Base-by-base conservation (phyloP, 2,113 vertebrate species). In the Centropus bengalensis region DNA sequence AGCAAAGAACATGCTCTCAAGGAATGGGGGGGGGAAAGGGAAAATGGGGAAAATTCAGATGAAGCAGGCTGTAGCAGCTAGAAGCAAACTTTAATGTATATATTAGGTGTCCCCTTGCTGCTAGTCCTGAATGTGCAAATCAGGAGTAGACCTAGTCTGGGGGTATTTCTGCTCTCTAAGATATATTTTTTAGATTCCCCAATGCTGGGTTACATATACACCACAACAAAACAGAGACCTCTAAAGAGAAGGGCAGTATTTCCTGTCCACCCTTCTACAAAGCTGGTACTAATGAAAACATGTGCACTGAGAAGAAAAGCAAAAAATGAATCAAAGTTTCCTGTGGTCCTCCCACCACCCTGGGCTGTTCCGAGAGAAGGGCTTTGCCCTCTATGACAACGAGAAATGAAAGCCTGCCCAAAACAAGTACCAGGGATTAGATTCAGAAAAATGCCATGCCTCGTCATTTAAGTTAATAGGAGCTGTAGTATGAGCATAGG, bases 181-280 rank as follows among this genome's bases (percentile, higher is more conserved):
- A 17, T 27, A 4, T 27, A 22, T 32, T 32, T 54, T 88, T 66
- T 22, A 63, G 24, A 40, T 64, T 26, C n/a, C 20, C 30, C 22
- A 84, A 59, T 2, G 5, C 15, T 12, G 60, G 69, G 9, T 62
- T 74, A 40, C 30, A 17, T 17, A 45, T 49, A 49, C 32, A 71
- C 7, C 64, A 64, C 40, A 42, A 86, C 45, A 64, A 94, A 96
- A 64, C 7, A 3, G 73, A 88, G 52, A 79, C 24, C 21, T 82
- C 58, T 28, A 49, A 68, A 86, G 30, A 84, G 24, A 84, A 86
- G 88, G 58, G 74, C 60, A 91, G 45, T 30, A 67, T 78, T 86
- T 84, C 69, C 69, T 88, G 71, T 88, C 88, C 52, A 40, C 62
- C 52, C 66, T 89, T 89, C 60, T 54, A 56, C 62, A 91, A 94